Evolutionary conservation across 2,113 vertebrate species (phyloP).

Genomic region (Paramormyrops kingsleyae): DNA sequence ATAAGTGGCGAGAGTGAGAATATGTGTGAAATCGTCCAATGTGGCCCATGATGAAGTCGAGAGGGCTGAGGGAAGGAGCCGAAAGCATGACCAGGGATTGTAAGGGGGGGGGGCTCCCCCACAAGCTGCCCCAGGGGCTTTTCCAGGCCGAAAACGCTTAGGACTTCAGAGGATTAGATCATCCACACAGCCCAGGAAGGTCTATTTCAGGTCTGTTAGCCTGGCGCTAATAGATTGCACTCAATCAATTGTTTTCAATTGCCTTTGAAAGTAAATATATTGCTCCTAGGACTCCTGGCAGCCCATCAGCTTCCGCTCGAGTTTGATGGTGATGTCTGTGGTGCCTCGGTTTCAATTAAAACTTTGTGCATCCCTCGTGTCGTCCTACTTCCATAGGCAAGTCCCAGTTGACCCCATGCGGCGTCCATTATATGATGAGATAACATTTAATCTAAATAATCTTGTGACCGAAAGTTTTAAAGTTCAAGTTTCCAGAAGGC

Average conservation of each 20-base stretch:
- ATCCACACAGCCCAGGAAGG: neutral
- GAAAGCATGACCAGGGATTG: neutral
- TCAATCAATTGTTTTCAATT: constrained; percentile 46
- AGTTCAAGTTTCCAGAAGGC: neutral
- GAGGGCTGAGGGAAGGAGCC: neutral
- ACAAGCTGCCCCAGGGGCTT: neutral
- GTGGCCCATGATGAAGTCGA: neutral
- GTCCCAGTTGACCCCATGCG: neutral
- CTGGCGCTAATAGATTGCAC: constrained; percentile 26
- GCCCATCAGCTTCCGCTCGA: constrained; percentile 34
- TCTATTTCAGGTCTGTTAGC: constrained; percentile 42
- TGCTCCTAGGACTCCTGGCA: constrained; percentile 27
- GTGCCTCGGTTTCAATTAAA: neutral
- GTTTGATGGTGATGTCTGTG: neutral
- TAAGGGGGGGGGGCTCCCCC: neutral
- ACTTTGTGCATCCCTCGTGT: neutral
- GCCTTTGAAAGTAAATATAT: constrained; percentile 28
- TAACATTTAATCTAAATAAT: neutral
- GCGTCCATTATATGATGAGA: neutral
- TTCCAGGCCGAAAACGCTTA: neutral
- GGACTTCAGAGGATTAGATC: neutral
- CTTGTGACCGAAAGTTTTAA: neutral
- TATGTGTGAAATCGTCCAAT: neutral
- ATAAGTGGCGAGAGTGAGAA: neutral
- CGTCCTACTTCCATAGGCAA: neutral